These are phyloP conservation scores for Ctenicera cuprea DNA, from an alignment of 2,888 invertebrate genomes.

Conservation along the genomic window DNA sequence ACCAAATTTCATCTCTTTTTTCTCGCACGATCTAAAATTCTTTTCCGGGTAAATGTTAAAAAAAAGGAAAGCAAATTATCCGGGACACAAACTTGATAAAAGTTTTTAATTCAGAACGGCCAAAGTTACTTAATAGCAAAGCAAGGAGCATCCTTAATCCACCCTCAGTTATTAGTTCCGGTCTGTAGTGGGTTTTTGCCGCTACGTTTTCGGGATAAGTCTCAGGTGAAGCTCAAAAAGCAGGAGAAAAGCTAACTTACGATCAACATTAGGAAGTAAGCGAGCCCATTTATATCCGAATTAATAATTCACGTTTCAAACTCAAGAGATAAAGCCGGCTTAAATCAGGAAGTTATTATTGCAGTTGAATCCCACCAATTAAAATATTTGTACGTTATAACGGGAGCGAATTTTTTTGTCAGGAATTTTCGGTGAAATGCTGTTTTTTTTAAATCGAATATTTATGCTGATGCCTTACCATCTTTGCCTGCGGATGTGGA, in stretches of 20 bases:
- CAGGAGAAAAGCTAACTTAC: background rate
- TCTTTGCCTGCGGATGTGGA: constrained; percentile 60
- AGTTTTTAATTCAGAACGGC: background rate
- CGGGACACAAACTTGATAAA: constrained; percentile 3
- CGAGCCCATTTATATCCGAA: constrained; percentile 45
- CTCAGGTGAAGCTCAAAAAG: constrained; percentile 17
- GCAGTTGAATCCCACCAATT: constrained; percentile 25
- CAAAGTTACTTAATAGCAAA: constrained; percentile 1
- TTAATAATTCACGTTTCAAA: constrained; percentile 51
- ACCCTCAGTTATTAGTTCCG: constrained; percentile 28
- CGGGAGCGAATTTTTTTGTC: background rate
- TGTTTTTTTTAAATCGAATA: constrained; percentile 5
- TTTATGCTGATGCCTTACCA: constrained; percentile 54
- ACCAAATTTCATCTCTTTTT: no score
- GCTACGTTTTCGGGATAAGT: background rate
- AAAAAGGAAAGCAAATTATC: no score
- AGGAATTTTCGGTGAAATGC: background rate
- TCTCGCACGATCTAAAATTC: no score
- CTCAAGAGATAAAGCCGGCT: constrained; percentile 32
- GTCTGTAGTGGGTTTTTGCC: constrained; percentile 18
- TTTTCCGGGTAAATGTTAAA: no score
- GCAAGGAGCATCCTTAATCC: constrained; percentile 26
- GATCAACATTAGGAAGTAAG: constrained; percentile 38
- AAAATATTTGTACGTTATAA: constrained; percentile 10
- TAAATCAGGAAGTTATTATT: constrained; percentile 44